Percentiles rank a stretch among this genome's conserved stretches.
Conservation (phyloP, 2,113 vertebrate genomes). For the Delphinapterus leucas region DNA sequence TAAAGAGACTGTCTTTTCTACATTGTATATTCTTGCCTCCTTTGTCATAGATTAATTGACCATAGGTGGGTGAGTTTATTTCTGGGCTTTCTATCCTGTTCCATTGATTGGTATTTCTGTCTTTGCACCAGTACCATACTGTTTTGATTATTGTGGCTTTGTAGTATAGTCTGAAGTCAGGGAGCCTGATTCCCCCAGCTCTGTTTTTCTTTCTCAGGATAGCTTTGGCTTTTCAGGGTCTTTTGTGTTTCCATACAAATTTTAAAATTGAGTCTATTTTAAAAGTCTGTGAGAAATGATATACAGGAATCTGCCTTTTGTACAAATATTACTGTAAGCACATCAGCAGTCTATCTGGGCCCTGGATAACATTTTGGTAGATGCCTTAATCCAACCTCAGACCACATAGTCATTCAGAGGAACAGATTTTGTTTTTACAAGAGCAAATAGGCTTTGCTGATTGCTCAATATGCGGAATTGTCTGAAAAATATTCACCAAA, state of each 20-base stretch:
- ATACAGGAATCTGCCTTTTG: neutral
- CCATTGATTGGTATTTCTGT: neutral
- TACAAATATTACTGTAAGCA: neutral
- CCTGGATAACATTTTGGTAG: neutral
- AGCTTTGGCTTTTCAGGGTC: neutral
- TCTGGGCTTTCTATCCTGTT: neutral
- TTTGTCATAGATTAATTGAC: neutral
- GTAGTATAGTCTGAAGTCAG: neutral
- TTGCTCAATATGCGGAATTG: neutral
- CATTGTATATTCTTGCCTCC: neutral
- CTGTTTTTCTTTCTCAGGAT: neutral
- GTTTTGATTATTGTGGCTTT: neutral
- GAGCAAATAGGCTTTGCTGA: neutral
- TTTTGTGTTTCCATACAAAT: neutral
- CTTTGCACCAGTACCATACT: neutral
- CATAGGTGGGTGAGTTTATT: neutral
- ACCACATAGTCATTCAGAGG: neutral
- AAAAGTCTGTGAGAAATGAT: neutral
- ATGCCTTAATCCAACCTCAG: neutral
- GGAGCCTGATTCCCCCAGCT: neutral
- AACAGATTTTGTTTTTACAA: neutral
- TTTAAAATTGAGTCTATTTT: neutral
- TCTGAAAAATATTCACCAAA: conserved; percentile 46
- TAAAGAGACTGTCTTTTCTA: neutral
- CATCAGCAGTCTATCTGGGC: neutral